Base-by-base conservation (phyloP, 2,888 invertebrate genomes). In the Epirrhoe alternata region DNA sequence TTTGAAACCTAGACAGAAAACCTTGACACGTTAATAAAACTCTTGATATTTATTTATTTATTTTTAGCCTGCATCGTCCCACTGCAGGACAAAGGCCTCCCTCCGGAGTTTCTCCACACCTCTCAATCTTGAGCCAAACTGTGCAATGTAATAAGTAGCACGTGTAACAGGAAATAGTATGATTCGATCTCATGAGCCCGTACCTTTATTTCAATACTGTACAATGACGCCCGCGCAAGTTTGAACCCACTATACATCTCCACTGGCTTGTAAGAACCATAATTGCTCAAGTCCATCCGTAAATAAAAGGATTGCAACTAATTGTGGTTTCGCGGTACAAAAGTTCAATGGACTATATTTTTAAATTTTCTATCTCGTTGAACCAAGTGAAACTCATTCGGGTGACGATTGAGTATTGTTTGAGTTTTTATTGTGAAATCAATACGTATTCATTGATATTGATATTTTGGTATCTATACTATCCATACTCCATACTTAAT, bases 251-350 rank as follows among this genome's bases (percentile, higher is more conserved):
- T 78, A 90, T 90, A 90, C 76, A 84, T 74, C 79, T 75, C 81
- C 87, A 89, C 78, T 90, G 89, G 89, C 80, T 86, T 84, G 92
- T 85, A 82, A 86, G 71, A 70, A 74, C 81, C 81, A 81, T 87
- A 84, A 87, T 86, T 85, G 85, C 77, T 76, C 71, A 75, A 77
- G 62, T 59, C 68, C 77, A 74, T 79, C 78, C 80, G 82, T 77
- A 84, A 83, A 59, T 80, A 81, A 76, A 69, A 74, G 74, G 53
- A 65, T 68, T 67, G 63, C 42, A 12, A 42, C 38, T 42, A 60
- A 63, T 67, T 61, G 33, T 8, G 47, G 67, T 56, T 63, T 67
- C 42, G 14, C 14, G 59, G 64, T 50, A 31, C 14, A 38, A 59
- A 54, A 58, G 52, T 49, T 51, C 14, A 24, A 49, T 38, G 59